Base-by-base conservation (phyloP, 2,797 vertebrate genomes). In the Heliangelus exortis region DNA sequence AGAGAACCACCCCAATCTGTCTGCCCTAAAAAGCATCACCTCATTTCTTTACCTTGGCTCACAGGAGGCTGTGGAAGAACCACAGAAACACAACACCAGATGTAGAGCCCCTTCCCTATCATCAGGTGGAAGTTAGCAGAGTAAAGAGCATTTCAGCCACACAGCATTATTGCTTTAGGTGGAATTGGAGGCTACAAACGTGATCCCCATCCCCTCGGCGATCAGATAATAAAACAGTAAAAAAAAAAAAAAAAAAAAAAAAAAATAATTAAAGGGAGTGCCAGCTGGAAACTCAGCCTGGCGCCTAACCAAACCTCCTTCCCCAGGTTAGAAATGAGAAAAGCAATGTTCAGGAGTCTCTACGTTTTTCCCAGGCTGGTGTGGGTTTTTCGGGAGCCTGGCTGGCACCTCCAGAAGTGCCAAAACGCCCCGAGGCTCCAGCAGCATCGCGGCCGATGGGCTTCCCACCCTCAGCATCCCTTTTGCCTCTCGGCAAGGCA, bases 401-500 rank as follows among this genome's bases (percentile, higher is more conserved):
- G 88, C 83, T 92, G 85, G 83, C 65, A 57, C 76, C 74, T 90
- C 66, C 14, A 43, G 33, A 33, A 55, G 43, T 1, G 20, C 61
- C 79, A 73, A 73, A 0, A 3, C 0, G 10, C 66, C 72, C 57
- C 1, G 4, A 84, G 87, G 84, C 72, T 58, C 31, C 26, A 1
- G 34, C n/a, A 51, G 12, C 45, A 43, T 28, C 48, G 29, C 1
- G 11, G 65, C 9, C 72, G 4, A 9, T 2, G 20, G 20, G 58
- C n/a, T 48, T 9, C 61, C 3, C n/a, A 4, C 4, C 6, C 36
- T 61, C 22, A 1, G 8, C 51, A 55, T 69, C 57, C 68, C 25
- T 10, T 10, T 0, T 2, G 47, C 31, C 22, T 34, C 45, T 33
- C 15, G 9, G 23, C 16, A n/a, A 55, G 51, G 48, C 1, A 0